These are phyloP conservation scores for Psephotus haematonotus DNA, from an alignment of 2,113 vertebrate species.

Conservation along the genomic window DNA sequence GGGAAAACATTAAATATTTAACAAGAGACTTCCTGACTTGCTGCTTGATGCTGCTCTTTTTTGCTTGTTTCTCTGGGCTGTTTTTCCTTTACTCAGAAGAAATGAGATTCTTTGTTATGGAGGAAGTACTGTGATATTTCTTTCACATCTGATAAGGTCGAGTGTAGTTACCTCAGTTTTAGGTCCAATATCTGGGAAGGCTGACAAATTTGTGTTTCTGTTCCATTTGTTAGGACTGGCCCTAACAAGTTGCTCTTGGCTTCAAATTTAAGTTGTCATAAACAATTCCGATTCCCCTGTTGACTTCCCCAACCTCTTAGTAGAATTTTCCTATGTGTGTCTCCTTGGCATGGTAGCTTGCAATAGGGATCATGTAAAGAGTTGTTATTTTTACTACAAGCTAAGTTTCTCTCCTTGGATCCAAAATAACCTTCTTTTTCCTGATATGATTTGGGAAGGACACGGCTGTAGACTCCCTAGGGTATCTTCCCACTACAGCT, in stretches of 20 bases:
- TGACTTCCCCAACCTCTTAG: constrained; percentile 43
- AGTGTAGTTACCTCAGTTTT: constrained; percentile 11
- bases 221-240: constrained; percentile 53
- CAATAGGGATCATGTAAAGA: constrained; percentile 32
- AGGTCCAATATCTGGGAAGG: constrained; percentile 16
- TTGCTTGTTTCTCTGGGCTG: background rate
- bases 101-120: background rate
- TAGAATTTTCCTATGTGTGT: constrained; percentile 51
- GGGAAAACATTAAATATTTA: constrained; percentile 29
- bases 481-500: background rate
- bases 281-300: constrained; percentile 48
- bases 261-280: constrained; percentile 58
- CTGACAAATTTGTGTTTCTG: constrained; percentile 48
- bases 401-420: constrained; percentile 21
- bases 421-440: background rate
- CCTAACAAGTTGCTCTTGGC: constrained; percentile 62
- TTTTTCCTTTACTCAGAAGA: background rate
- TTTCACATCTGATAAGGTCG: background rate
- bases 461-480: background rate
- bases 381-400: constrained; percentile 34
- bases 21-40: background rate
- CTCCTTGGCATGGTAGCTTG: constrained; percentile 33
- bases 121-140: background rate
- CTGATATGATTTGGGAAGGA: background rate
- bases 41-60: background rate